Evolutionary conservation across 2,888 invertebrate species (phyloP).

Genomic region (Sylvicola cinctus): DNA sequence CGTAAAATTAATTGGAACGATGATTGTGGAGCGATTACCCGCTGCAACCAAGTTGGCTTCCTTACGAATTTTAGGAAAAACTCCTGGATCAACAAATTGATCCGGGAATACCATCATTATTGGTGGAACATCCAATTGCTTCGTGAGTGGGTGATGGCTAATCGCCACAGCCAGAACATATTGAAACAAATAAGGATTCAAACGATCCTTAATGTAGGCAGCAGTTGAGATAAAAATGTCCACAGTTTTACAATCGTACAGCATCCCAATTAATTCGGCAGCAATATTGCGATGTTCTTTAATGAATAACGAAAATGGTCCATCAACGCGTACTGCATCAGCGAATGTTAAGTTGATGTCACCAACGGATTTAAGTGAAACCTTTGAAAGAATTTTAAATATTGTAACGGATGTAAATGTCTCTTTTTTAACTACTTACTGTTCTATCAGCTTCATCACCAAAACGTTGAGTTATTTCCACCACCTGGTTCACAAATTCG

Average conservation of each 20-base stretch:
- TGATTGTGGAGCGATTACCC: constrained; percentile 29
- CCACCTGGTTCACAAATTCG: constrained; percentile 16
- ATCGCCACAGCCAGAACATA: constrained; percentile 58
- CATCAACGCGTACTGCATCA: constrained; percentile 11
- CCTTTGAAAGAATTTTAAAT: constrained; percentile 8
- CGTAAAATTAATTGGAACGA: constrained; percentile 45
- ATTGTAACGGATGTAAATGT: too few species aligned
- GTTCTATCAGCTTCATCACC: constrained; percentile 15
- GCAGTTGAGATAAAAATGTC: constrained; percentile 47
- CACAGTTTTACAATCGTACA: constrained; percentile 36
- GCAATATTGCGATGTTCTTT: constrained; percentile 51
- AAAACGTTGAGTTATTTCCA: constrained; percentile 17
- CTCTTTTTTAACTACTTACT: background rate
- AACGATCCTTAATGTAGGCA: constrained; percentile 44
- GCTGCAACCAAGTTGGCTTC: constrained; percentile 37
- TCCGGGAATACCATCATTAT: constrained; percentile 63
- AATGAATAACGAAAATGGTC: constrained; percentile 49
- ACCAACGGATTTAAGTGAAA: constrained; percentile 17
- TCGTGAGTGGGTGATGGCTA: constrained; percentile 32
- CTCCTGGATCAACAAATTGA: constrained; percentile 57
- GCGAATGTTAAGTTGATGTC: constrained; percentile 15
- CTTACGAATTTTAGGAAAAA: constrained; percentile 47
- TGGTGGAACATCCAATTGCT: constrained; percentile 39
- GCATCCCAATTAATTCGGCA: constrained; percentile 41
- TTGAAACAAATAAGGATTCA: constrained; percentile 65